Evolutionary conservation across 1,140 invertebrate species (phyloP).

Genomic region (Platorchestia sp.): DNA sequence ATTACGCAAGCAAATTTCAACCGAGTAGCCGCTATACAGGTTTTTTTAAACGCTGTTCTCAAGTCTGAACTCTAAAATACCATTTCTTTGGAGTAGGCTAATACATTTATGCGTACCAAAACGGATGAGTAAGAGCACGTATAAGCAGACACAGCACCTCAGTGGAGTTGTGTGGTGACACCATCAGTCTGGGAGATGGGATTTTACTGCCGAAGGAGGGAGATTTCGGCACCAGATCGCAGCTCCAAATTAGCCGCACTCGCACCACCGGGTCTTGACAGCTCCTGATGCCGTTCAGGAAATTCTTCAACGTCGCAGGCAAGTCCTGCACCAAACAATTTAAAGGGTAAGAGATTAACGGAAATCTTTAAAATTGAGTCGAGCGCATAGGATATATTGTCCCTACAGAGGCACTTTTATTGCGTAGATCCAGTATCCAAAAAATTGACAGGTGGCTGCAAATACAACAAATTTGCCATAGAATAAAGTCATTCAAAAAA

Average conservation of each 20-base stretch:
- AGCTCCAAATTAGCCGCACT: background rate
- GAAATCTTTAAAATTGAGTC: background rate
- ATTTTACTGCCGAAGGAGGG: background rate
- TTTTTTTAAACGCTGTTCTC: no score
- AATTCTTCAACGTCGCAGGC: slow-evolving; percentile 7
- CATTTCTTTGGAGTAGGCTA: no score
- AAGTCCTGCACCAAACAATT: slow-evolving; percentile 14
- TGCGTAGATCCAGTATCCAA: background rate
- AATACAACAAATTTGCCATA: background rate
- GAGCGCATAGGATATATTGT: background rate
- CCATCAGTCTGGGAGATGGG: background rate
- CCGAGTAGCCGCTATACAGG: no score
- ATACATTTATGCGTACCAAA: no score
- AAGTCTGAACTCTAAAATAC: no score
- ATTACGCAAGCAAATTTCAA: no score
- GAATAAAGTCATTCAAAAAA: background rate
- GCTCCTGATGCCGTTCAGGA: background rate
- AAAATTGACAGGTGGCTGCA: background rate
- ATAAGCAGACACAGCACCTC: background rate
- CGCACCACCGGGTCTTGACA: slow-evolving; percentile 11
- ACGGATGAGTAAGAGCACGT: no score
- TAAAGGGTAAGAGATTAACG: background rate
- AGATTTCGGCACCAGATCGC: background rate
- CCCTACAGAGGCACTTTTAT: background rate
- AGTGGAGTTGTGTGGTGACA: background rate